A percentile compares a stretch with the other conserved stretches of the same genome.
phyloP scores from a whole-genome alignment of 2,888 invertebrate species.

The Apamea anceps region DNA sequence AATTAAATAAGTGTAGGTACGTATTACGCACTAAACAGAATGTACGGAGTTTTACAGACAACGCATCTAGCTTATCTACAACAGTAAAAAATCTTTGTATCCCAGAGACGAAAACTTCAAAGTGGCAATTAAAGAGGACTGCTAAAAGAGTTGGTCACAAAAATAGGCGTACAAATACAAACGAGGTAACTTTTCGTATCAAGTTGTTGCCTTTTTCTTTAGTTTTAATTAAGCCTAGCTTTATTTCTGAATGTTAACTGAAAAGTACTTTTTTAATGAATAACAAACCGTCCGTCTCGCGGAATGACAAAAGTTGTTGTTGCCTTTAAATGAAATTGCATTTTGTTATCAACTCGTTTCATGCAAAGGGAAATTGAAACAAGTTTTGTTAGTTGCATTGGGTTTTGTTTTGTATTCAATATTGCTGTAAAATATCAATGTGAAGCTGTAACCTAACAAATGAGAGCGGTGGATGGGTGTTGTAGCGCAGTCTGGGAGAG shows the following conservation, averaged over 20 bases:
- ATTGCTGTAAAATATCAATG: background rate
- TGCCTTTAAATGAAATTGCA: slow-evolving; percentile 23
- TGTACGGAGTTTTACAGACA: background rate
- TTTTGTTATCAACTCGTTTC: slow-evolving; percentile 16
- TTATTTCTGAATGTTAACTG: slow-evolving; percentile 52
- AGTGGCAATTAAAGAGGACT: slow-evolving; percentile 59
- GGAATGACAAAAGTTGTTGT: slow-evolving; percentile 45
- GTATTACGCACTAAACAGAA: background rate
- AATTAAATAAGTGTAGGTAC: background rate
- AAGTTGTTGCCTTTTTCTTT: slow-evolving; percentile 61
- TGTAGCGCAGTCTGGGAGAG: background rate
- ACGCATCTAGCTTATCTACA: background rate
- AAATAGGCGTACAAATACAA: slow-evolving; percentile 55
- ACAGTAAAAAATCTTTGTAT: background rate
- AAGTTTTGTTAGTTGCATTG: background rate
- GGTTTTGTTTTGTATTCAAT: background rate
- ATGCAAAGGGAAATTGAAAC: slow-evolving; percentile 13
- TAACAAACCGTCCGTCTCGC: slow-evolving; percentile 40
- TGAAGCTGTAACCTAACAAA: background rate
- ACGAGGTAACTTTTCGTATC: slow-evolving; percentile 67
- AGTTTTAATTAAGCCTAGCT: slow-evolving; percentile 64
- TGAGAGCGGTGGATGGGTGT: background rate
- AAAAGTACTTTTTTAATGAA: slow-evolving; percentile 47
- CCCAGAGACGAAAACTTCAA: slow-evolving; percentile 40
- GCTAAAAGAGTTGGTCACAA: slow-evolving; percentile 56